Evolutionary conservation across 2,888 invertebrate genomes (phyloP), one percentile per base, ranked within the genome.

Genomic region (Amphipyra berbera): DNA sequence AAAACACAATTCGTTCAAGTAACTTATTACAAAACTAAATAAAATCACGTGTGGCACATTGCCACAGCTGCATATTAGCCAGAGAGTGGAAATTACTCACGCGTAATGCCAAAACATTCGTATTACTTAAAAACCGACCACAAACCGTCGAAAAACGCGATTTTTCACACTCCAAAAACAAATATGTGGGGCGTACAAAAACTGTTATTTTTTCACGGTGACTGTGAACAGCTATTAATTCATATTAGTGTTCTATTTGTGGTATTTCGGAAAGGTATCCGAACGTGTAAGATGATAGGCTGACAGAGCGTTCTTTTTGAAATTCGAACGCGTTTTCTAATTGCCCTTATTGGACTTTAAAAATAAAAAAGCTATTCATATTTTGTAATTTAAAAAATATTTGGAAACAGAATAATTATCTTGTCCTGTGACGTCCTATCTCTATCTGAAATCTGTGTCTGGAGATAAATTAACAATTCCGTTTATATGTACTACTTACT

Each of bases 81-180:
- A 80, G 80, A 82, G 83, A 84, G 83, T 76, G 77, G 82, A 84
- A 88, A 91, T 91, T 87, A 89, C 88, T 88, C 87, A 87, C 75
- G 86, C 82, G 74, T 93, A 93, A 94, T 91, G 88, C 87, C 81
- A 85, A 89, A 92, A 89, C 90, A 94, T 94, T 92, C 89, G 86
- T 94, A 91, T 90, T 88, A 87, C 91, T 93, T 92, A 91, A 91
- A 90, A 88, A 87, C 84, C 76, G 62, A 91, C 93, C 93, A 86
- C 93, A 90, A 86, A 91, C 91, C 91, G 85, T 84, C 88, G 70
- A 85, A 86, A 90, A 93, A 92, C 87, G 83, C 88, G 84, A 95
- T 95, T 94, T 90, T 94, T 94, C 94, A 95, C 92, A 93, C 88
- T 89, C 84, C 82, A 90, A 91, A 91, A 91, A 90, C 88, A 91